A percentile compares a stretch with the other conserved stretches of the same genome.
These are phyloP conservation scores for Botia almorhae DNA, from an alignment of 2,797 vertebrate genomes.

Conservation along the genomic window DNA sequence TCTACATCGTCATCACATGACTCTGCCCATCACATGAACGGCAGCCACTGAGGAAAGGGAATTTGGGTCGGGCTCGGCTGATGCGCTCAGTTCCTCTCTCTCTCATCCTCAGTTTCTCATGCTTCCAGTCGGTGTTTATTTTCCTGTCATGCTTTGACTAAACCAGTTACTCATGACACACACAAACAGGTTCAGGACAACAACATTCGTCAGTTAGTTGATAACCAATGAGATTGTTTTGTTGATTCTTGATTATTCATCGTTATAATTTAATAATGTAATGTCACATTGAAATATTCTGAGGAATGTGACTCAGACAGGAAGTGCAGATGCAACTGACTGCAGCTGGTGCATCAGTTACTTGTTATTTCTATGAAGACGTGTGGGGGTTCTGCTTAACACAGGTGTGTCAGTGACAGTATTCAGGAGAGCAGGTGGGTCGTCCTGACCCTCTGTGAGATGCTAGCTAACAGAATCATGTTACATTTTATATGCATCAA, in stretches of 20 bases:
- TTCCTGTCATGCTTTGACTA: constrained; percentile 29
- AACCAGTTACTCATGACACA: constrained; percentile 14
- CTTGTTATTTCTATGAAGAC: not conserved
- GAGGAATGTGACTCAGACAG: constrained; percentile 43
- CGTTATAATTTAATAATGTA: constrained; percentile 68
- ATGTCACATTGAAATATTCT: constrained; percentile 52
- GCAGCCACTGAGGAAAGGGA: constrained; percentile 65
- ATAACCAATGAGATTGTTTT: constrained; percentile 52
- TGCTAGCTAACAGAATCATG: too few species aligned
- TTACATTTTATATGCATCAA: too few species aligned
- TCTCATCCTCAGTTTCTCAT: constrained; percentile 18
- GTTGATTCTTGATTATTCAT: constrained; percentile 65
- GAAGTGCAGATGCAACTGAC: constrained; percentile 17
- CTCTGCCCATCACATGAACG: constrained; percentile 68
- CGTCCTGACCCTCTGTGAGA: too few species aligned
- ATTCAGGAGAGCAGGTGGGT: too few species aligned
- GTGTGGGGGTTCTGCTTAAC: too few species aligned
- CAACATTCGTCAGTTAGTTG: constrained; percentile 16
- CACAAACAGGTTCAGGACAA: not conserved
- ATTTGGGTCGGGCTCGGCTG: not conserved
- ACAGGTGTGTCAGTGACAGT: too few species aligned
- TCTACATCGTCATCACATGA: constrained; percentile 50
- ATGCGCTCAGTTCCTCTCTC: constrained; percentile 48
- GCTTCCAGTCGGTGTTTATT: not conserved
- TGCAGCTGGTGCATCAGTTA: not conserved